Conservation (phyloP, 2,113 vertebrate species). For the Rattus norvegicus region GRCr8 NC_086023.1:165410501-165411000, state of each 20-base stretch:
- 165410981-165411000: not conserved
- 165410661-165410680: not conserved
- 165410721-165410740: not conserved
- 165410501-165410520: not conserved
- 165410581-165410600: not conserved
- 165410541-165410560: too few relatives aligned
- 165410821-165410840: not conserved
- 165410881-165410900: not conserved
- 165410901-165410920: too few relatives aligned
- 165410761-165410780: not conserved
- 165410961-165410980: not conserved
- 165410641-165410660: not conserved
- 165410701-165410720: too few relatives aligned
- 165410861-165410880: not conserved
- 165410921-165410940: too few relatives aligned
- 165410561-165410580: too few relatives aligned
- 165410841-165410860: not conserved
- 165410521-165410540: not conserved
- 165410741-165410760: not conserved
- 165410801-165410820: too few relatives aligned
- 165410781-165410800: not conserved
- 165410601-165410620: not conserved
- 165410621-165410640: not conserved
- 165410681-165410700: not conserved
- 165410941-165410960: not conserved